phyloP scores from a whole-genome alignment of 1,140 invertebrate genomes.

The Papilio aristodemus region DNA sequence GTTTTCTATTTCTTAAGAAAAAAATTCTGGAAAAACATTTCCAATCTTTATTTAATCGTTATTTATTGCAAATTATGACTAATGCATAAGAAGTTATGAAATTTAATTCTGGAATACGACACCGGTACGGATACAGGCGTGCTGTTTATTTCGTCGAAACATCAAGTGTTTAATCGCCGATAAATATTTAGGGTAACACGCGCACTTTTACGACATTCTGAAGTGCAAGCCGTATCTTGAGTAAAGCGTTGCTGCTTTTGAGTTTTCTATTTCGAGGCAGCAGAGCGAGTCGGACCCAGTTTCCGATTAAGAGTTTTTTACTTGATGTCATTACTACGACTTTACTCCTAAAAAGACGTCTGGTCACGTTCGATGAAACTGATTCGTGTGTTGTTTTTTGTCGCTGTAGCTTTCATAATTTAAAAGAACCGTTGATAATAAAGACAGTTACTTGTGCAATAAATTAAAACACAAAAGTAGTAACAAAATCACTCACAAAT shows the following conservation, averaged over 20 bases:
- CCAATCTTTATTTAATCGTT: neutral
- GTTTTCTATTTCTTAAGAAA: no score
- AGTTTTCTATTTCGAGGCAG: slow-evolving; percentile 57
- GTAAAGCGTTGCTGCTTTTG: slow-evolving; percentile 40
- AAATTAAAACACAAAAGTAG: neutral
- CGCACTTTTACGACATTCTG: slow-evolving; percentile 57
- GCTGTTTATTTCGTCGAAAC: slow-evolving; percentile 39
- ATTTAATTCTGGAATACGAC: slow-evolving; percentile 13
- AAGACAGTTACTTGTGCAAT: neutral
- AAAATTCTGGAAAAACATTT: neutral
- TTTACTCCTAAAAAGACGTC: slow-evolving; percentile 47
- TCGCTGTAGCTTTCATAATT: neutral
- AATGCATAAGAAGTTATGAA: neutral
- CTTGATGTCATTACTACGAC: slow-evolving; percentile 46
- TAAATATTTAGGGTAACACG: slow-evolving; percentile 54
- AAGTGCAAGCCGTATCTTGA: slow-evolving; percentile 38
- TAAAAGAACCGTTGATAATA: neutral
- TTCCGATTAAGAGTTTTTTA: slow-evolving; percentile 65
- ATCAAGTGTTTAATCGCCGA: slow-evolving; percentile 55
- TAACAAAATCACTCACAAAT: no score
- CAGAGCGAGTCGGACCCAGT: slow-evolving; percentile 52
- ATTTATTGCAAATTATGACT: slow-evolving; percentile 18
- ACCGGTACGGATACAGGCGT: slow-evolving; percentile 34
- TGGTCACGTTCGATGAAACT: slow-evolving; percentile 50
- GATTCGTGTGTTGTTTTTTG: neutral